Conservation (phyloP, 1,140 invertebrate species). For the Drosophila lini region DNA sequence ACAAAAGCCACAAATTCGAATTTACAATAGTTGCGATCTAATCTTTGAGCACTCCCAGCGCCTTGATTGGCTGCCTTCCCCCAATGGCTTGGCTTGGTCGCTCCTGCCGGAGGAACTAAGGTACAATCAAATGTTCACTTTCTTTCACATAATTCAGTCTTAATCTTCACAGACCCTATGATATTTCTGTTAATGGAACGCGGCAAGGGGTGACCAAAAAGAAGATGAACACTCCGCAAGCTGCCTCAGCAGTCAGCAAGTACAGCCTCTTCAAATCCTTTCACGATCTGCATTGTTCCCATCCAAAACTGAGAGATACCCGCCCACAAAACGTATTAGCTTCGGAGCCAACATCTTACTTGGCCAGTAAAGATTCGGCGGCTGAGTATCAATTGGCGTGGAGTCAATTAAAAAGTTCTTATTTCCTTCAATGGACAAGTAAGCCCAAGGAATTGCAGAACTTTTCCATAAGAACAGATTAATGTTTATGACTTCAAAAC, state of each 20-base stretch:
- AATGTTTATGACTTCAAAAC: background rate
- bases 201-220: constrained; percentile 93
- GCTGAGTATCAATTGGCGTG: constrained; percentile 85
- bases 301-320: constrained; percentile 63
- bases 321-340: constrained; percentile 46
- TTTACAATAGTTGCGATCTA: constrained; percentile 72
- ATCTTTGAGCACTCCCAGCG: constrained; percentile 85
- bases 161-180: constrained; percentile 85
- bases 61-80: constrained; percentile 85
- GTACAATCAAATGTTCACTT: constrained; percentile 85
- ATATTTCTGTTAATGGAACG: constrained; percentile 92
- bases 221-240: constrained; percentile 85
- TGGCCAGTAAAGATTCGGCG: constrained; percentile 85
- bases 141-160: background rate
- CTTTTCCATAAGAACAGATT: constrained; percentile 59
- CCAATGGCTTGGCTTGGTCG: constrained; percentile 88
- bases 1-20: constrained; percentile 73
- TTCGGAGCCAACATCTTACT: constrained; percentile 84
- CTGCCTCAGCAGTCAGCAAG: constrained; percentile 87
- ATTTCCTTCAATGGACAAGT: constrained; percentile 86
- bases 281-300: constrained; percentile 84
- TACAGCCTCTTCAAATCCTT: constrained; percentile 87
- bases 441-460: constrained; percentile 85
- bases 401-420: constrained; percentile 84
- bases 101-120: constrained; percentile 84